Base-by-base conservation (phyloP, 2,888 invertebrate genomes). In the Scaptomyza cyrtandrae region DNA sequence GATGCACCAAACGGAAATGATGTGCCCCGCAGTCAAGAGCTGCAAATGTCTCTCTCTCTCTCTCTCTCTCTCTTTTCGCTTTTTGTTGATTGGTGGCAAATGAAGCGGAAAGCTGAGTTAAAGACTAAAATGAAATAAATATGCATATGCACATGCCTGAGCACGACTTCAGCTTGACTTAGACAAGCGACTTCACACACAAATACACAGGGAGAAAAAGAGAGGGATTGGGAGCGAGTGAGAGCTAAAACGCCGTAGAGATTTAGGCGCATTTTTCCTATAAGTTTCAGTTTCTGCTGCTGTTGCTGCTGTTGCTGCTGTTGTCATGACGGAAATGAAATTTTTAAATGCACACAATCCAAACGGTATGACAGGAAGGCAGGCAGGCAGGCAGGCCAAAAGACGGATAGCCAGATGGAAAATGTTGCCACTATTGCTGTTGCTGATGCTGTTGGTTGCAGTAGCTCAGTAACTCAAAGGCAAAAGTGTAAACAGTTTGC, bases 311-410 rank as follows among this genome's bases (percentile, higher is more conserved):
- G 80, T 48, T 78, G 60, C 68, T 86, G 88, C 68, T 78, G 58
- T 65, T 86, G 88, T 71, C 80, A 71, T 52, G 33, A 46, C 72
- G 85, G 87, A 85, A 87, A 85, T 87, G 72, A 78, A 85, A 80
- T 80, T 84, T 68, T 65, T 77, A 74, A 76, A 61, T 61, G 67
- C 63, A 64, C 37, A 60, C 57, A 72, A 37, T 50, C 57, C 43
- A 33, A 55, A 50, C 54, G 57, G 59, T 37, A 43, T 35, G 53
- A 49, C 65, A 61, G 63, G 41, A 62, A 10, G 45, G 11, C 24
- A 46, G 46, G 11, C 31, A 46, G 46, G 11, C 31, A 19, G 45
- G 19, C 48, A 35, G 31, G 33, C 31, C n/a, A 33, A 44, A 24
- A 14, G 41, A 35, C n/a, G 27, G 13, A 35, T 7, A 41, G 55